These are phyloP conservation scores for Drosophila bunnanda DNA, from an alignment of 2,888 invertebrate species.

Conservation along the genomic window DNA sequence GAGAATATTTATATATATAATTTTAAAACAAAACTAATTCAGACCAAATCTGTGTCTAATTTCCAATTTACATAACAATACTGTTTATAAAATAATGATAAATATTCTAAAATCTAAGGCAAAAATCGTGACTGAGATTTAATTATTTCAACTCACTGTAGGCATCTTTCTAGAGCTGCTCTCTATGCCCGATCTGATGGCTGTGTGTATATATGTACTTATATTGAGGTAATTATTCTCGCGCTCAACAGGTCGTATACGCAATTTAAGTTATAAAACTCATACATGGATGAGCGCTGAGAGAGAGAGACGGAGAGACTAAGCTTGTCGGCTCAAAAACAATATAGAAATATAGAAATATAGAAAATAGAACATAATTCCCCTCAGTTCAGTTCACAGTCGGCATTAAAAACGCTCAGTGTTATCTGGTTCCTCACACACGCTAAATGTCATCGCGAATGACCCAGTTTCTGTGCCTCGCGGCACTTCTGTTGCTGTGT, in stretches of 20 bases:
- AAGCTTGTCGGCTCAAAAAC: conserved; percentile 14
- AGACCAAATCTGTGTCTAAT: neutral
- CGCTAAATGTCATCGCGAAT: conserved; percentile 34
- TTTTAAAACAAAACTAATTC: neutral
- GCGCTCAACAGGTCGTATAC: conserved; percentile 59
- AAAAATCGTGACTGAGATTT: neutral
- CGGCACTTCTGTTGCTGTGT: conserved; percentile 44
- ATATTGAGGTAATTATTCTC: conserved; percentile 56
- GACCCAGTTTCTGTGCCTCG: conserved; percentile 60
- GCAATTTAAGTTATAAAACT: conserved; percentile 40
- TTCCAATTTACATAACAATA: neutral
- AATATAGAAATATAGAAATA: conserved; percentile 2
- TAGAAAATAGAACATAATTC: conserved; percentile 47
- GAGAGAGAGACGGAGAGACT: conserved; percentile 1
- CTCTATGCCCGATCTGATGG: neutral
- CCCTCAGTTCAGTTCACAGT: conserved; percentile 51
- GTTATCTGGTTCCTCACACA: conserved; percentile 45
- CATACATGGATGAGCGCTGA: conserved; percentile 19
- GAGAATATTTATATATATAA: neutral
- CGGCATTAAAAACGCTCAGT: conserved; percentile 56
- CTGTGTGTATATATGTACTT: neutral
- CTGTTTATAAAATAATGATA: neutral
- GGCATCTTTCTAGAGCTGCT: neutral
- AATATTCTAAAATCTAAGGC: neutral
- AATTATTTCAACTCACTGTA: neutral